phyloP scores from a whole-genome alignment of 2,888 invertebrate species.

The Frankliniella fusca region DNA sequence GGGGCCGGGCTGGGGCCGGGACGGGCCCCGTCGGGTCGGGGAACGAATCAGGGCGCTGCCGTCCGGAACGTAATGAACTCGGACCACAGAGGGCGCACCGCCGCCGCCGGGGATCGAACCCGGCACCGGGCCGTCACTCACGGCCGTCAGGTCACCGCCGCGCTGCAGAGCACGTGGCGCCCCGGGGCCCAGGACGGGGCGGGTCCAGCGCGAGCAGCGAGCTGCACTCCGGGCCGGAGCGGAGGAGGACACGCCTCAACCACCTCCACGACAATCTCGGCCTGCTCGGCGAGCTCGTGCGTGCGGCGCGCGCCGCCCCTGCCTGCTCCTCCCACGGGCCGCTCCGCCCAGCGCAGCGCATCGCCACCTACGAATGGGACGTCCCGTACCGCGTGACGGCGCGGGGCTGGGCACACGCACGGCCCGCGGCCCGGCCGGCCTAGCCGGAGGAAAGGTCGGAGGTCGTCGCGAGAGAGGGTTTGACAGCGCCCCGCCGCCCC shows the following conservation, averaged over 20 bases:
- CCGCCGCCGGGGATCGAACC: not conserved
- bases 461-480: not conserved
- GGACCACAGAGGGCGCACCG: not conserved
- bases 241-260: too few species aligned
- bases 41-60: slow-evolving; percentile 10
- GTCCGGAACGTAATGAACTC: slow-evolving; percentile 14
- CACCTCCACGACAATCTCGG: too few species aligned
- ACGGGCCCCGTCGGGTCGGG: not conserved
- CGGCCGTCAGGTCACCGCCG: not conserved
- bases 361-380: not conserved
- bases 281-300: too few species aligned
- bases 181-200: too few species aligned
- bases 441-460: not conserved
- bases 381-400: not conserved
- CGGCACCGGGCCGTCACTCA: not conserved
- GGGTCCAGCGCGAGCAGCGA: too few species aligned
- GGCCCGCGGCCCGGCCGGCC: not conserved
- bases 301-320: too few species aligned
- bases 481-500: not conserved
- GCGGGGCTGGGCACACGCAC: not conserved
- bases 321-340: not conserved
- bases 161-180: too few species aligned
- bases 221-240: too few species aligned
- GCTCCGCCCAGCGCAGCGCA: not conserved
- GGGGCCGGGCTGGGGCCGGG: not conserved